A percentile compares a stretch with the other conserved stretches of the same genome.
These are phyloP conservation scores for Clupea harengus DNA, from an alignment of 2,113 vertebrate species.

Conservation along the genomic window DNA sequence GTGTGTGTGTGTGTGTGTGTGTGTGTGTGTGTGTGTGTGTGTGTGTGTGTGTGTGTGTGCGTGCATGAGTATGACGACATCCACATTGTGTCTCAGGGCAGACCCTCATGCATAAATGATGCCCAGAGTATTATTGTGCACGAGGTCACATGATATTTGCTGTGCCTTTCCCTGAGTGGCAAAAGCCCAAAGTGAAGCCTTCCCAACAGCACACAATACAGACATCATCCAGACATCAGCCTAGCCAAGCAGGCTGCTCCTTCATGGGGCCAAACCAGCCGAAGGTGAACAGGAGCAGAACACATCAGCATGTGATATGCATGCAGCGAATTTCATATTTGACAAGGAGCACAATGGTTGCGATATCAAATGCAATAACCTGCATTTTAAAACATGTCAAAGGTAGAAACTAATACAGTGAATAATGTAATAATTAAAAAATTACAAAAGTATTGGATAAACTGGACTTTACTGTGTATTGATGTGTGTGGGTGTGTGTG, in stretches of 20 bases:
- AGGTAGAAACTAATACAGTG: neutral
- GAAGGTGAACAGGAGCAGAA: neutral
- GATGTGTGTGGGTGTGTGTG: neutral
- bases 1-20: neutral
- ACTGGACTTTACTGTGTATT: neutral
- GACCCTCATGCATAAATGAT: slow-evolving; percentile 19
- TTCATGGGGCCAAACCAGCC: neutral
- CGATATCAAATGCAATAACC: neutral
- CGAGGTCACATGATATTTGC: slow-evolving; percentile 1
- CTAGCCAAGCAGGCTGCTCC: neutral
- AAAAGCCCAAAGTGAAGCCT: neutral
- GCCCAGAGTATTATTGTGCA: neutral
- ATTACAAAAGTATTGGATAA: no score
- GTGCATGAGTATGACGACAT: neutral
- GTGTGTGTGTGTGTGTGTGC: neutral
- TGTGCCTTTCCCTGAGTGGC: neutral
- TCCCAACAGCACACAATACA: neutral
- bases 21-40: neutral
- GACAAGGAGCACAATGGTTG: neutral
- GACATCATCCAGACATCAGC: no score
- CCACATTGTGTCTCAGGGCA: neutral
- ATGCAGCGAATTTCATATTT: neutral
- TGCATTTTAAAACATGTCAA: neutral
- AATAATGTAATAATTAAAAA: no score
- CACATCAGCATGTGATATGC: neutral